Base-by-base conservation (phyloP, 2,113 vertebrate genomes). In the Podocnemis expansa region DNA sequence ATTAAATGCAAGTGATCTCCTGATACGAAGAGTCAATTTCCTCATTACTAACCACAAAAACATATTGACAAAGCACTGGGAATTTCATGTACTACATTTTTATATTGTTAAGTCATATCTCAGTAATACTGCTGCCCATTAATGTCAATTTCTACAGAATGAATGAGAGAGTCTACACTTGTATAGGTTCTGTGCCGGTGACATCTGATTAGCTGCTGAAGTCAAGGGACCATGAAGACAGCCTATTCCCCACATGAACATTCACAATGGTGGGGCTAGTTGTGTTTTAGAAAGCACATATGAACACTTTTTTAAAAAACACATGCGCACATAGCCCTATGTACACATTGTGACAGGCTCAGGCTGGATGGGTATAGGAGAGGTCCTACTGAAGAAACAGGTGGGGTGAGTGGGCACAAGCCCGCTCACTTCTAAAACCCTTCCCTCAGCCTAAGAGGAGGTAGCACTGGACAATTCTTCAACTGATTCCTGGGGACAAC, bases 121-220 rank as follows among this genome's bases (percentile, higher is more conserved):
- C 73, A 76, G 73, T 24, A 76, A 76, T 45, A 41, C 14, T 45
- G 12, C 17, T 76, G 9, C 58, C 86, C 17, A 47, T 85, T 60
- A 52, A 21, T 38, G 88, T 80, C n/a, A 80, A 1, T 51, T 78
- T 90, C 60, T 95, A 73, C 82, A 91, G 55, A 78, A 67, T 1
- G 84, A 41, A n/a, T n/a, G 1, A 85, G 52, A 84, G 51, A 93
- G 34, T 78, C 81, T 60, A 22, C 24, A 78, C 1, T 0, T 78
- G 2, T 31, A 60, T 7, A 25, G 25, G 84, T 34, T 80, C n/a
- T 1, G 0, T 41, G 41, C 10, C 0, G 1, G 3, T 87, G 75
- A 24, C 80, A 47, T 38, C 78, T 67, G 49, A 22, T 3, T 45
- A 91, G 21, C 25, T 80, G 29, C 89, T 91, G 24, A 92, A 85